A percentile compares a stretch with the other conserved stretches of the same genome.
Evolutionary conservation across 2,797 vertebrate genomes (phyloP).

Genomic region (Diplodus sargus): DNA sequence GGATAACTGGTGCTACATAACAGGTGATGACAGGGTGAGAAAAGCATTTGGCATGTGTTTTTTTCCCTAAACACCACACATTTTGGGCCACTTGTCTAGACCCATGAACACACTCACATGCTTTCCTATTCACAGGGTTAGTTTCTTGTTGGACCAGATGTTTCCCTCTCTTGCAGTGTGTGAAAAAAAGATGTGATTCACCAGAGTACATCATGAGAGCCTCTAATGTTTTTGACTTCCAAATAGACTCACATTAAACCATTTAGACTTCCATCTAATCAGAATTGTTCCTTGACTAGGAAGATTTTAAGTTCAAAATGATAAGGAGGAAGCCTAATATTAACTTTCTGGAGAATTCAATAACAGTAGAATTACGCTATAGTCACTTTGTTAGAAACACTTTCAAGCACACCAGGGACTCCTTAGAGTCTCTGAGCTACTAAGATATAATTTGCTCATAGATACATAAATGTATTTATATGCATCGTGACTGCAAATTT

Average conservation of each 20-base stretch:
- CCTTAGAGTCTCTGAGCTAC: neutral
- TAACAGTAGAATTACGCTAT: neutral
- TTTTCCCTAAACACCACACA: slow-evolving; percentile 4
- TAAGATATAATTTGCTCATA: neutral
- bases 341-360: slow-evolving; percentile 1
- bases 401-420: neutral
- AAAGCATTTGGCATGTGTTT: neutral
- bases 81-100: neutral
- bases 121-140: neutral
- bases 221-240: slow-evolving; percentile 16
- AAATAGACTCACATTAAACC: neutral
- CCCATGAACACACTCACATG: neutral
- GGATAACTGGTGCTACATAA: slow-evolving; percentile 26
- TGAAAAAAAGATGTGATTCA: neutral
- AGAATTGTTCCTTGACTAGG: neutral
- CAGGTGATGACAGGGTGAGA: slow-evolving; percentile 28
- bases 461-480: neutral
- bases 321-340: neutral
- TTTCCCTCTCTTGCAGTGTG: neutral
- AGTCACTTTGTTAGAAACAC: neutral
- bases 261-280: neutral
- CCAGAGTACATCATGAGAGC: neutral
- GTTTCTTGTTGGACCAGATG: slow-evolving; percentile 14
- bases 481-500: neutral
- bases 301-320: slow-evolving; percentile 11